Base-by-base conservation (phyloP, 1,140 invertebrate species). In the Capitella teleta region DNA sequence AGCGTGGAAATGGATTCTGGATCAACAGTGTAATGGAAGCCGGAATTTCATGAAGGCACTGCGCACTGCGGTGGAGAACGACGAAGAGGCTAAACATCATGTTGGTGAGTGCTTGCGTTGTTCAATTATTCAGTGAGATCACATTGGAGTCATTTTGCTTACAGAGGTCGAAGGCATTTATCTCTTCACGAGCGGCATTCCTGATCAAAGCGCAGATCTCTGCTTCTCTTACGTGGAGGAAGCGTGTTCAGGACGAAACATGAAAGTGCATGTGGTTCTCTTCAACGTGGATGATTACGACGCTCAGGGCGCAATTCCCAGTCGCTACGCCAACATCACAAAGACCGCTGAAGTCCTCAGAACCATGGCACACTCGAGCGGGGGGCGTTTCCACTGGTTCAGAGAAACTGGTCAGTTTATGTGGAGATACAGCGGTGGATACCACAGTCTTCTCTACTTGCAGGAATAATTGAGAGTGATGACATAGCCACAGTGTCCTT, bases 261-360 rank as follows among this genome's bases (percentile, higher is more conserved):
- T 67, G 14, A 57, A 58, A 44, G 53, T 73, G 2, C 72, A 74
- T 49, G 58, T 61, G 16, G 61, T 71, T 6, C 60, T 73, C 25
- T 73, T 72, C 50, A 71, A 72, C 55, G 70, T 72, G 14, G 68
- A 73, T 55, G 67, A 74, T 50, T 73, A 72, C 50, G 66, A 70
- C 51, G 54, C 54, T 12, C 54, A 63, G 28, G 69, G 68, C 21
- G 64, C 68, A 32, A 72, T 72, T 26, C 70, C 71, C 43, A 63
- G 70, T 34, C 60, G 70, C 36, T 73, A 70, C 50, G 68, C 70
- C 36, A 72, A 70, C 58, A 72, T 72, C 53, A 72, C 68, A 1
- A 60, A 62, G 32, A 72, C 70, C 16, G 63, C 68, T 1, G 68
- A 72, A 47, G 61, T 61, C 44, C 54, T 71, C 19, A 53, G 68